These are phyloP conservation scores for Trichopoda pennipes DNA, from an alignment of 2,888 invertebrate genomes.

Conservation along the genomic window DNA sequence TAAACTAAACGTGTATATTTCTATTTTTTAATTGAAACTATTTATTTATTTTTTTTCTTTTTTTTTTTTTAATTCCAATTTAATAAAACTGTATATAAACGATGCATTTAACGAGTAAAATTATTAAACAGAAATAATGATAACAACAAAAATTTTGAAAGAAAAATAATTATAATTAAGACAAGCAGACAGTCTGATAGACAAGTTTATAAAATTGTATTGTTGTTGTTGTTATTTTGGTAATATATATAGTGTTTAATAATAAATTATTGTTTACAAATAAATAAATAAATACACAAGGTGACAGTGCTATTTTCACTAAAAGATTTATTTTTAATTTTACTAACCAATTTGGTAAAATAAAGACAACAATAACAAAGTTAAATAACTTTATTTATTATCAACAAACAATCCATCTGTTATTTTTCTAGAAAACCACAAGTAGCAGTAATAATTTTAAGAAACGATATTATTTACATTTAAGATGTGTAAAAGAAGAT, in stretches of 20 bases:
- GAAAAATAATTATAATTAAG: background rate
- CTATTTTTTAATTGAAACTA: conserved; percentile 9
- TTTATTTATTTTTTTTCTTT: conserved; percentile 15
- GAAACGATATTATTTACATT: no score
- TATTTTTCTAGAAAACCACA: no score
- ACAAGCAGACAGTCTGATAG: conserved; percentile 21
- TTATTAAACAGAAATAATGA: background rate
- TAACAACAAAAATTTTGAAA: background rate
- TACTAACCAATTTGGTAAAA: background rate
- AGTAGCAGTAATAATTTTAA: no score
- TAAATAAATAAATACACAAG: background rate
- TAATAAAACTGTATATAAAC: conserved; percentile 1
- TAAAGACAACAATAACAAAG: no score
- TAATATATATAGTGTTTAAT: conserved; percentile 10
- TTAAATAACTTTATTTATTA: no score
- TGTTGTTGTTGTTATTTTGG: background rate
- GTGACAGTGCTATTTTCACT: no score
- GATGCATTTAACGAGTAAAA: conserved; percentile 28
- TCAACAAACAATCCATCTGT: no score
- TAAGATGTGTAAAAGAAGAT: no score
- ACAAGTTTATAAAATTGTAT: conserved; percentile 15
- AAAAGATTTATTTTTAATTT: background rate
- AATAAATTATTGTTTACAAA: background rate
- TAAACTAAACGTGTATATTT: conserved; percentile 31
- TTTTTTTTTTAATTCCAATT: conserved; percentile 1